Evolutionary conservation across 2,797 vertebrate genomes (phyloP), one percentile per base, ranked within the genome.

Genomic region (Fistularia commersonii): DNA sequence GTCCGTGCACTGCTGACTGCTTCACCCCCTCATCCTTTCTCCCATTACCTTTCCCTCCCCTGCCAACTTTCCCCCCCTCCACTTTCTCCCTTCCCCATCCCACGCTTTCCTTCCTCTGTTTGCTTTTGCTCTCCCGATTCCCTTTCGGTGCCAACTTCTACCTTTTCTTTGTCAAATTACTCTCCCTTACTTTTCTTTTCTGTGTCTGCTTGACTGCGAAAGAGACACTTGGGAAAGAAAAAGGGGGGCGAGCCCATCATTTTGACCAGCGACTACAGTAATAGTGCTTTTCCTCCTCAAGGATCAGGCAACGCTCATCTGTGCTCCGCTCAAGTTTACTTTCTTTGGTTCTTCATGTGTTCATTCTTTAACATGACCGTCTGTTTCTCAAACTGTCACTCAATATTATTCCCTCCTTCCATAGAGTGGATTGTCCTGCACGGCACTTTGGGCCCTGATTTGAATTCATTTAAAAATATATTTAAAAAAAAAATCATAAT

Each of bases 71-170:
- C 77, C 79, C 74, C 73, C 77, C 73, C 77, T 74, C 64, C 67
- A 65, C 76, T 68, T 78, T 79, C 70, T 71, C 73, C 74, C 56
- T 63, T 69, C 53, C 61, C 62, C 77, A 70, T 84, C 81, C 84
- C 80, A 83, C 79, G 83, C 78, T 74, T 88, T 88, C 82, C 83
- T 89, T 82, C 82, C 76, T 85, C 78, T 85, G 82, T 88, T 82
- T 85, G 79, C 82, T 81, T 84, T 86, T 84, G 79, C 79, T 86
- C 83, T 78, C 83, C 78, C 73, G 80, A 82, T 86, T 86, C 79
- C 79, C 72, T 82, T 80, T 85, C 40, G 45, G 55, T 76, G 82
- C 82, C 83, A 88, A 74, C 59, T 77, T 84, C 61, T 81, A 63
- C 54, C 66, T 74, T 81, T 79, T 78, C 65, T 80, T 78, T 84